Percentiles rank a stretch among this genome's conserved stretches.
Evolutionary conservation across 2,113 vertebrate genomes (phyloP).

Genomic region (Alethe castanea): DNA sequence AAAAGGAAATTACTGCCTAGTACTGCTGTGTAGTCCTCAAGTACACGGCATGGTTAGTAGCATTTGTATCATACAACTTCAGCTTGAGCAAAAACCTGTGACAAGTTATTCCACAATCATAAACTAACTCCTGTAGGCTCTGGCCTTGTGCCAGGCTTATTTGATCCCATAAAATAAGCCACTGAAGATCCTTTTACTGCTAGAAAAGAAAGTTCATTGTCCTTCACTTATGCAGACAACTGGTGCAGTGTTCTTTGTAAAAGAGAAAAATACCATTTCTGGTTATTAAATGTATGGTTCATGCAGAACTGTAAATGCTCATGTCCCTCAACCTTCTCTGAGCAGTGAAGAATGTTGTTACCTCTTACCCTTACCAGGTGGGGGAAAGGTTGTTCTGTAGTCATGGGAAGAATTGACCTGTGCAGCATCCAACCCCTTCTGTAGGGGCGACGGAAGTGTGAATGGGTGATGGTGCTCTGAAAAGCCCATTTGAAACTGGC

Average conservation of each 20-base stretch:
- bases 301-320: neutral
- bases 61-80: neutral
- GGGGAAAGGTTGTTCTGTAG: neutral
- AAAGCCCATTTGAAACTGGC: neutral
- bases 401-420: neutral
- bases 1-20: neutral
- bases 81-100: neutral
- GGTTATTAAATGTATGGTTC: neutral
- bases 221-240: neutral
- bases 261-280: neutral
- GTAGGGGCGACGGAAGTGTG: neutral
- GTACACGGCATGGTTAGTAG: rapidly evolving
- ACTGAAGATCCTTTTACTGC: neutral
- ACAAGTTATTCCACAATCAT: neutral
- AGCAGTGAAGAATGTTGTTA: neutral
- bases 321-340: neutral
- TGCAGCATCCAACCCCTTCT: neutral
- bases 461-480: neutral
- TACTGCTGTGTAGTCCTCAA: neutral
- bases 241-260: neutral
- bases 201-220: neutral
- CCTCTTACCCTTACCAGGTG: neutral
- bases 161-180: neutral
- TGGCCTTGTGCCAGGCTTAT: neutral
- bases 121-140: rapidly evolving